Evolutionary conservation across 1,140 invertebrate species (phyloP), one percentile per base, ranked within the genome.

Genomic region (Hylaeus volcanicus): DNA sequence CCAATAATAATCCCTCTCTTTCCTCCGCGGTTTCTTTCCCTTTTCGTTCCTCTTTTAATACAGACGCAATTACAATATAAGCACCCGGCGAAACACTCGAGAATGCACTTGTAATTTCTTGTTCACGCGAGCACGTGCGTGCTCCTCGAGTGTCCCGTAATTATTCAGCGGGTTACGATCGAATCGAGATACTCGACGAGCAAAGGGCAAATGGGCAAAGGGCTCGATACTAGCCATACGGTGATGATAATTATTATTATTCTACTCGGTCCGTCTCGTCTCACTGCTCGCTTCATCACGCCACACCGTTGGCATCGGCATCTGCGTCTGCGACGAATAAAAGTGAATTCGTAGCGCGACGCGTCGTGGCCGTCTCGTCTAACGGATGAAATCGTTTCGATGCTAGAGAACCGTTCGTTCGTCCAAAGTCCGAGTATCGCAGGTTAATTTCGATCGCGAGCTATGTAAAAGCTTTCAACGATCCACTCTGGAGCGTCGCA

Each of bases 41-140:
- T 39, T n/a, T n/a, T n/a, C n/a, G n/a, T n/a, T n/a, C n/a, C n/a
- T n/a, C n/a, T n/a, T 9, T 51, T 26, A 26, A 26, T 26, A 26
- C 26, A 65, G 77, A 26, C 41, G 60, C 77, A 74, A 74, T 79
- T 79, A 79, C 15, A 74, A 56, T 79, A 79, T 37, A 74, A 56
- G 45, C 78, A 65, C 53, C 71, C 76, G n/a, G n/a, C 55, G 15
- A 15, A 55, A 37, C 51, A n/a, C 71, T 81, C 55, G 41, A 81
- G 48, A 11, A 75, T 63, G 69, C 72, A 55, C 68, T 78, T 37
- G 76, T 78, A 37, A 9, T 48, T 26, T 4, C 58, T 61, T 41
- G 60, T 48, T 9, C 41, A 51, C 71, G 45, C 65, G 45, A 12
- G 45, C 79, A 76, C 74, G 65, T 53, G 64, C 72, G 58, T 39